Conservation (phyloP, 2,888 invertebrate genomes). For the Cephus spinipes region DNA sequence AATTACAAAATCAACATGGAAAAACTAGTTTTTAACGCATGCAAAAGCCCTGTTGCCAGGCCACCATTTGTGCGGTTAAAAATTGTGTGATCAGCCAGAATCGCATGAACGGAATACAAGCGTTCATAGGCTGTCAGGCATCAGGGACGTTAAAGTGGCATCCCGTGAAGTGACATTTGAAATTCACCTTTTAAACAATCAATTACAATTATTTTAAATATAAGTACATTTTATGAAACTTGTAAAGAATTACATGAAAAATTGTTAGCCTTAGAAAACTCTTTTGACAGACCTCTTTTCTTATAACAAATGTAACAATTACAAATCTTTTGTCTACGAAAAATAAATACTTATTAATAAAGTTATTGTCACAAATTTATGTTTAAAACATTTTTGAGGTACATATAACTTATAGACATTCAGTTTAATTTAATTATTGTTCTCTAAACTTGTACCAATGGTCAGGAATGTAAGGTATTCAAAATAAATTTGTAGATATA, state of each 20-base stretch:
- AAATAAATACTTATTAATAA: background rate
- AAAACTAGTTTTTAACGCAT: background rate
- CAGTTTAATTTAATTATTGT: background rate
- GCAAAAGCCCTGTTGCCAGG: background rate
- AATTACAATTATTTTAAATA: background rate
- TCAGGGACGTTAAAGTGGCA: background rate
- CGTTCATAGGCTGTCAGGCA: background rate
- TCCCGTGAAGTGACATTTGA: background rate
- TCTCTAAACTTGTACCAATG: background rate
- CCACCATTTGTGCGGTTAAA: background rate
- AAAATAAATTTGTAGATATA: background rate
- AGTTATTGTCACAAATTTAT: background rate
- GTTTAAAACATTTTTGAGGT: background rate
- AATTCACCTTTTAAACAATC: background rate
- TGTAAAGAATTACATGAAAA: background rate
- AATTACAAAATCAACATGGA: background rate
- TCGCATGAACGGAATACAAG: background rate
- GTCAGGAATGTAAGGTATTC: background rate
- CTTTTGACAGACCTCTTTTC: background rate
- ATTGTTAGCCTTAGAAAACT: background rate
- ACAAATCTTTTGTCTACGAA: background rate
- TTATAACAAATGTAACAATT: background rate
- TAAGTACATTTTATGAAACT: background rate
- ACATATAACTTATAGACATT: background rate
- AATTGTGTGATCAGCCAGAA: background rate